phyloP scores from a whole-genome alignment of 2,888 invertebrate species.

The Nudaria mundana region DNA sequence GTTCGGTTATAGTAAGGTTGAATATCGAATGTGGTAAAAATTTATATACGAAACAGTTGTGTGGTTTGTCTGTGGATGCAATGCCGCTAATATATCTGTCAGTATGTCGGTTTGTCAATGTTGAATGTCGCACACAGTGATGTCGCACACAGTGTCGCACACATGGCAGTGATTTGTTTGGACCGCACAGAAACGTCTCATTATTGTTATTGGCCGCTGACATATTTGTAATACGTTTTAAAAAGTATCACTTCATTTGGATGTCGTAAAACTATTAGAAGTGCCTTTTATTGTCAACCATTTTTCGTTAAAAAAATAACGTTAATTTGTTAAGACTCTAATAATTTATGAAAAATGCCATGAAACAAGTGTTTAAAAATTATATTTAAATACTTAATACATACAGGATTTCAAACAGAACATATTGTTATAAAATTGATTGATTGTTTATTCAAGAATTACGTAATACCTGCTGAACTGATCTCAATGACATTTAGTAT shows the following conservation, averaged over 20 bases:
- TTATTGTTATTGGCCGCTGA: conserved; percentile 70
- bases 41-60: conserved; percentile 20
- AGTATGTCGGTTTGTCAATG: conserved; percentile 67
- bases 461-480: no score
- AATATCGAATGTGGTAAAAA: conserved; percentile 22
- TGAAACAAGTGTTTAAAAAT: no score
- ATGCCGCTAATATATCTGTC: conserved; percentile 74
- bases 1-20: conserved; percentile 27
- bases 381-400: no score
- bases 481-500: no score
- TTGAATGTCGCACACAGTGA: conserved; percentile 60
- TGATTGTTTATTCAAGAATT: no score
- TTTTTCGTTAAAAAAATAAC: conserved; percentile 30
- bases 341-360: neutral
- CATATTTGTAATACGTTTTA: conserved; percentile 61
- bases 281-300: conserved; percentile 34
- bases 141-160: conserved; percentile 58
- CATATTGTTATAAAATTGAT: no score
- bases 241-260: conserved; percentile 54
- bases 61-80: conserved; percentile 54
- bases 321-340: no score
- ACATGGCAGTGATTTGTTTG: conserved; percentile 66
- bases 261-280: conserved; percentile 66
- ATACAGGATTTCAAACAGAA: no score
- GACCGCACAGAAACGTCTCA: conserved; percentile 60